Evolutionary conservation across 2,888 invertebrate genomes (phyloP).

Genomic region (Hyppa rectilinea): DNA sequence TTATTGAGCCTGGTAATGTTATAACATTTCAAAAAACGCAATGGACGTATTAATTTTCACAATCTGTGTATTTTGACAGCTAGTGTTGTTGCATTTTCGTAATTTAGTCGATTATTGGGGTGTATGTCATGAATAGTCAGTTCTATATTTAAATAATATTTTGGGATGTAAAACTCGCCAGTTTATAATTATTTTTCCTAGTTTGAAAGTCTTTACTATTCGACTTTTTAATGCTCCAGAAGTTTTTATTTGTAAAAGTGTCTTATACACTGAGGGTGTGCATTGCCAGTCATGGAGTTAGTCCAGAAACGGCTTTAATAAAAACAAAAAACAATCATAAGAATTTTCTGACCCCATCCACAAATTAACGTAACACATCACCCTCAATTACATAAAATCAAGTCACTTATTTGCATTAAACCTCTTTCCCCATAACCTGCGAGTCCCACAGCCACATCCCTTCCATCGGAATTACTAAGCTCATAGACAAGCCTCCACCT

Average conservation of each 20-base stretch:
- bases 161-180: conserved; percentile 31
- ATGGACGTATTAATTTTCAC: conserved; percentile 70
- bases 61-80: conserved; percentile 60
- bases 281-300: background rate
- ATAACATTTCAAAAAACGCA: conserved; percentile 57
- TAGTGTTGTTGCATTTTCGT: conserved; percentile 36
- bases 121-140: conserved; percentile 53
- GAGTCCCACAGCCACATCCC: conserved; percentile 33
- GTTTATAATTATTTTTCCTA: background rate
- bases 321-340: conserved; percentile 2
- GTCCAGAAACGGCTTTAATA: background rate
- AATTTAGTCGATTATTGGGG: conserved; percentile 53
- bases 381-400: background rate
- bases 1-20: conserved; percentile 62
- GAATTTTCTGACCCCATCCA: background rate
- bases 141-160: conserved; percentile 22
- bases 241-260: background rate
- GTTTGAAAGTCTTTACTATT: background rate
- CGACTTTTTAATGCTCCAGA: background rate
- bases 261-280: background rate
- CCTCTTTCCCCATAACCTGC: background rate
- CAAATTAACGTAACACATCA: background rate
- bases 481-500: conserved; percentile 28
- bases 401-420: background rate
- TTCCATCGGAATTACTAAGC: conserved; percentile 29